These are phyloP conservation scores for Pachyramphus minor DNA, from an alignment of 2,113 vertebrate genomes.

Conservation along the genomic window DNA sequence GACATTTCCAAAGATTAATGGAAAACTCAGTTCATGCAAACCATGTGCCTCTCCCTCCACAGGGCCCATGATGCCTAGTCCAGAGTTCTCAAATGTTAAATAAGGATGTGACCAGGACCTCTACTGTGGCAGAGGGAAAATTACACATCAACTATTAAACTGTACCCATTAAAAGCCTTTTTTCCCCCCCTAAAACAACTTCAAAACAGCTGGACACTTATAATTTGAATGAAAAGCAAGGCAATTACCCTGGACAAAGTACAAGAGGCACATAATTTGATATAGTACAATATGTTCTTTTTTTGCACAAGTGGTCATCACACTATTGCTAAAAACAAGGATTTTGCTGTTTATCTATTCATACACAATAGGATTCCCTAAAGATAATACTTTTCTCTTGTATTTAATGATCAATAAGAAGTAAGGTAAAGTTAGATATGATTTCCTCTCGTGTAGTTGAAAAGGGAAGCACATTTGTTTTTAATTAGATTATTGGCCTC, in stretches of 20 bases:
- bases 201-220: background rate
- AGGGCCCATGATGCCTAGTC: accelerated
- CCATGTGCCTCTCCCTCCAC: accelerated
- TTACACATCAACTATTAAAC: background rate
- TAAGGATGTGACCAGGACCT: background rate
- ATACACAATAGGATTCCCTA: background rate
- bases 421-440: background rate
- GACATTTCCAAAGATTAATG: background rate
- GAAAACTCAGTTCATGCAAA: background rate
- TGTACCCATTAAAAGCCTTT: background rate
- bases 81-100: background rate
- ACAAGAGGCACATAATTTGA: background rate
- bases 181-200: background rate
- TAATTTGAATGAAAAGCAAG: background rate
- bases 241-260: background rate
- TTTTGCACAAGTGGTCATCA: background rate
- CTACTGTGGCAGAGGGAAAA: background rate
- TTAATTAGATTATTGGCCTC: background rate
- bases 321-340: background rate
- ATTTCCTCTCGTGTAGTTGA: background rate
- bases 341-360: background rate
- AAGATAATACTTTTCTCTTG: background rate
- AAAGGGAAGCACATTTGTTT: background rate
- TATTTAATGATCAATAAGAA: background rate
- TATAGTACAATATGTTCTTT: background rate